Evolutionary conservation across 2,113 vertebrate species (phyloP), one percentile per base, ranked within the genome.

Genomic region (Hassar affinis): DNA sequence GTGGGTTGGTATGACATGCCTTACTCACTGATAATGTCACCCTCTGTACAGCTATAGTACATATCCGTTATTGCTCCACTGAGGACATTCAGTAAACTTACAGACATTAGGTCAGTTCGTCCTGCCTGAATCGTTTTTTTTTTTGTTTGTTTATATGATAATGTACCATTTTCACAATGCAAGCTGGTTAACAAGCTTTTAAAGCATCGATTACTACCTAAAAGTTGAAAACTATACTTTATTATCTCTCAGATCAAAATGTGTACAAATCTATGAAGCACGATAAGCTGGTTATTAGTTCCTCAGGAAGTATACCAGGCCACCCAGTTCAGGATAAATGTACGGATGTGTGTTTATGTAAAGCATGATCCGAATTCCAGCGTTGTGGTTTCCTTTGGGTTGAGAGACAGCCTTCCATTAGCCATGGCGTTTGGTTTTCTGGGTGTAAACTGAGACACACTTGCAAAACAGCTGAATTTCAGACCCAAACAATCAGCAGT

Each of bases 331-430:
- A n/a, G 22, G 1, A 49, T 57, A 71, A 59, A 62, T 54, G 61
- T 17, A 33, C 54, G 20, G 33, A 59, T 81, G 42, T 9, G 56
- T 20, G 42, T 69, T 61, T 71, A 66, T 69, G 51, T 10, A 79
- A 51, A 79, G 57, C 56, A 54, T n/a, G 49, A 69, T 62, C 79
- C 59, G 42, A 62, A 80, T 30, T 57, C 82, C 82, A 76, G 49
- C n/a, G 7, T 75, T 72, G 22, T 30, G 78, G 76, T 59, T 82
- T 64, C 8, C 22, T 72, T 38, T 14, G 54, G 51, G 52, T 62
- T 64, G 45, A 56, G 57, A 86, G 61, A 51, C 82, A 84, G 81
- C 5, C 66, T 59, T 69, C 54, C 75, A 80, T 78, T 86, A 81
- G 7, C 38, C 74, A 38, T 56, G 30, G 30, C 51, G 2, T 25